Base-by-base conservation (phyloP, 2,797 vertebrate genomes). In the Poliocrania exsul region DNA sequence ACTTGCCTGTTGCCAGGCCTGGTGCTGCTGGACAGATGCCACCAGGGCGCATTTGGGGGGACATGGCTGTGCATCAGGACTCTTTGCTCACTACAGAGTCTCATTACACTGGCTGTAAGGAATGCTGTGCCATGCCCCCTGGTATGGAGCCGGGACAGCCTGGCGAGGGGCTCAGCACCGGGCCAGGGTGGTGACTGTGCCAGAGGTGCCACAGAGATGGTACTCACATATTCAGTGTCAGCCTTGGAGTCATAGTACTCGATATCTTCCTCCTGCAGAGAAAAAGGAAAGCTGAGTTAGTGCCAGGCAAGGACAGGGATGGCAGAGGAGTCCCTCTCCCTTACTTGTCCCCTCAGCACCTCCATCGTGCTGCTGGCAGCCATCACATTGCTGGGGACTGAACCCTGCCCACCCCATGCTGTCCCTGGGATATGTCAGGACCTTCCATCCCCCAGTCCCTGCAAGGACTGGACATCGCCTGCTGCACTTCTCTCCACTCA, bases 241-340 rank as follows among this genome's bases (percentile, higher is more conserved):
- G 99, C 98, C 98, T 99, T 99, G 97, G 99, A 99, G 86, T 99
- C 99, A 23, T 99, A 99, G 98, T 99, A 99, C 97, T 98, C 98
- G 89, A 99, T 99, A 97, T 99, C 98, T 96, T 98, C 99, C 97
- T 99, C 99, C 99, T 99, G 98, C 94, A 96, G 96, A 95, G 96
- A 95, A 97, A 98, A 94, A 97, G 95, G 97, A 98, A 97, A 95
- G 95, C 86, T 47, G 33, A 29, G 75, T 95, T 37, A 94, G 47
- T 49, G 37, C 10, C 0, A 0, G 40, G 8, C 44, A 21, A 28
- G 37, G 44, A 77, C 9, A 4, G 37, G 54, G 42, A 23, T 23
- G 26, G 35, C 23, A 57, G 42, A 75, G 50, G 33, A 46, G 14
- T 64, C 35, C 11, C 14, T 65, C 24, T 31, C 29, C 17, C 2